phyloP scores from a whole-genome alignment of 2,888 invertebrate genomes.

The Lasioglossum leucozonium region DNA sequence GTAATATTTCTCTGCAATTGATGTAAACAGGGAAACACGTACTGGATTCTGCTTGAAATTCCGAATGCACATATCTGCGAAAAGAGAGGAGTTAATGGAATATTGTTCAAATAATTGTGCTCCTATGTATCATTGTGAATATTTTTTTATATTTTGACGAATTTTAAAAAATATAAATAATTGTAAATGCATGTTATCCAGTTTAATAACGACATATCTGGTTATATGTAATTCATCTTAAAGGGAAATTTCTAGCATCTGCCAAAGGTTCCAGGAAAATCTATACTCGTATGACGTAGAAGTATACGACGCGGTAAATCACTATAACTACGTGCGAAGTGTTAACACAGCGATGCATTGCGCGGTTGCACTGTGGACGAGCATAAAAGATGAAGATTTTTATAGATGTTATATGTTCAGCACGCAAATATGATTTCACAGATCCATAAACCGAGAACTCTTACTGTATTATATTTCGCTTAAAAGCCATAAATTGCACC shows the following conservation, averaged over 20 bases:
- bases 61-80: not conserved
- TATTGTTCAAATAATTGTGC: not conserved
- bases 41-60: not conserved
- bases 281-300: not conserved
- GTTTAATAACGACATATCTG: not conserved
- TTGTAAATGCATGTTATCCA: not conserved
- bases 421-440: slow-evolving; percentile 3
- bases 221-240: too few relatives aligned
- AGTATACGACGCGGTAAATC: not conserved
- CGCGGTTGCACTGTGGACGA: not conserved
- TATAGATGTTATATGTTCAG: not conserved
- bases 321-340: not conserved
- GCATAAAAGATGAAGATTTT: slow-evolving; percentile 4
- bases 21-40: not conserved
- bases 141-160: too few relatives aligned
- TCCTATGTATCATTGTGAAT: not conserved
- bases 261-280: not conserved
- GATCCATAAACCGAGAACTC: not conserved
- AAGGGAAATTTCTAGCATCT: not conserved
- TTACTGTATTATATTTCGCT: not conserved
- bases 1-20: not conserved
- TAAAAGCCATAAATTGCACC: not conserved
- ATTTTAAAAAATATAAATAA: too few relatives aligned
- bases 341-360: not conserved
- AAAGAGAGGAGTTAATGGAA: not conserved